Conservation (phyloP, 2,888 invertebrate genomes). For the Cybosia mesomella region DNA sequence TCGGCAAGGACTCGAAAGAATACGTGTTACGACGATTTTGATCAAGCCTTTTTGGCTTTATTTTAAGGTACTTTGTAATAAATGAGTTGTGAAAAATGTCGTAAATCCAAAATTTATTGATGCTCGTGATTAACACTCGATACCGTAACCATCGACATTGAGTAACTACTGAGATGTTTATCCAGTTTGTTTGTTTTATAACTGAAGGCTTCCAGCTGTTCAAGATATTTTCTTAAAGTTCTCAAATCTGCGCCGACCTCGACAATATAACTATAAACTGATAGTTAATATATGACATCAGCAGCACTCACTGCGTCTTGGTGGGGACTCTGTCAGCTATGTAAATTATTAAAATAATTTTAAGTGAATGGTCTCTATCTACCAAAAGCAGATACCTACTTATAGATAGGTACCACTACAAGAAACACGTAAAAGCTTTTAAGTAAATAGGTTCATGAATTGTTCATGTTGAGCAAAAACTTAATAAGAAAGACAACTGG, state of each 20-base stretch:
- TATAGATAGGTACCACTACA: background rate
- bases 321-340: conserved; percentile 23
- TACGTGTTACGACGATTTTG: conserved; percentile 63
- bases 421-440: background rate
- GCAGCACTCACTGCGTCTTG: conserved; percentile 21
- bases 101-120: conserved; percentile 50
- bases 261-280: conserved; percentile 11
- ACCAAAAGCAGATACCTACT: conserved; percentile 16
- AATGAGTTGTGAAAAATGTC: conserved; percentile 56
- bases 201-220: conserved; percentile 38
- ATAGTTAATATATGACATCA: conserved; percentile 10
- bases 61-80: conserved; percentile 16
- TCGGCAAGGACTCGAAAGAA: conserved; percentile 74
- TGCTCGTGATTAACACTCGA: conserved; percentile 45
- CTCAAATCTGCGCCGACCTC: conserved; percentile 42
- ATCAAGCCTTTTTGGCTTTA: conserved; percentile 41
- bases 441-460: background rate
- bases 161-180: conserved; percentile 45
- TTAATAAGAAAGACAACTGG: background rate
- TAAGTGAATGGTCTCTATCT: conserved; percentile 24
- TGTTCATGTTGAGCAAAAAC: background rate
- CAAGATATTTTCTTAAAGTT: conserved; percentile 30
- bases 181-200: conserved; percentile 42
- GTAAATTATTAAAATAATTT: conserved; percentile 21
- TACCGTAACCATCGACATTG: conserved; percentile 48